Base-by-base conservation (phyloP, 2,797 vertebrate species). In the Ibycter americanus region DNA sequence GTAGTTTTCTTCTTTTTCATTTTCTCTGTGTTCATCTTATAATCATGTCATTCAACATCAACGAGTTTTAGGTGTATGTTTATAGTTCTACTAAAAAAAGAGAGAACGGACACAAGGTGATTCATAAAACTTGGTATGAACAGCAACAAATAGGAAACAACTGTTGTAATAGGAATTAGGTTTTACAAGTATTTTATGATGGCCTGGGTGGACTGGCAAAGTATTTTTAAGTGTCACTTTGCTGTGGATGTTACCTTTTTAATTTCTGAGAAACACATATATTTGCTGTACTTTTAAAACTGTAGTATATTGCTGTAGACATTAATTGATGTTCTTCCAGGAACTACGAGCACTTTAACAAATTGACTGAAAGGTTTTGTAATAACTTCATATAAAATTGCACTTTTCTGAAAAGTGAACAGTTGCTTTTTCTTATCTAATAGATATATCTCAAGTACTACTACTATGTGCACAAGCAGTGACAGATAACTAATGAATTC, bases 321-420 rank as follows among this genome's bases (percentile, higher is more conserved):
- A 55, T 77, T 87, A 93, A 79, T 70, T 94, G 44, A 52, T 15
- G 2, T 83, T 89, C 54, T 95, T 92, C 82, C 86, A 73, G 62
- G 67, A 90, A 31, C 84, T 83, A 19, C 3, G 11, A 72, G 61
- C 67, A 66, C 56, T 96, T 95, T 51, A 95, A 71, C 52, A 93
- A 97, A 93, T 83, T n/a, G 40, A 65, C 73, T 90, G 67, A 91
- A 94, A 83, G 42, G 25, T 66, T 95, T 96, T 87, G 14, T 89
- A 91, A 65, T 85, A 94, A 83, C 54, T 86, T 90, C 17, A 59
- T 83, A 66, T 31, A 90, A 74, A 92, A 93, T 79, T 26, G 23
- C 20, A 20, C 31, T 83, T 72, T 83, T 76, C 56, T 65, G 49
- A 66, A 54, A 67, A 89, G 40, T n/a, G 42, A 82, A 72, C 36